These are phyloP conservation scores for Stomatorhinus walkeri DNA, from an alignment of 2,797 vertebrate genomes.

Conservation along the genomic window DNA sequence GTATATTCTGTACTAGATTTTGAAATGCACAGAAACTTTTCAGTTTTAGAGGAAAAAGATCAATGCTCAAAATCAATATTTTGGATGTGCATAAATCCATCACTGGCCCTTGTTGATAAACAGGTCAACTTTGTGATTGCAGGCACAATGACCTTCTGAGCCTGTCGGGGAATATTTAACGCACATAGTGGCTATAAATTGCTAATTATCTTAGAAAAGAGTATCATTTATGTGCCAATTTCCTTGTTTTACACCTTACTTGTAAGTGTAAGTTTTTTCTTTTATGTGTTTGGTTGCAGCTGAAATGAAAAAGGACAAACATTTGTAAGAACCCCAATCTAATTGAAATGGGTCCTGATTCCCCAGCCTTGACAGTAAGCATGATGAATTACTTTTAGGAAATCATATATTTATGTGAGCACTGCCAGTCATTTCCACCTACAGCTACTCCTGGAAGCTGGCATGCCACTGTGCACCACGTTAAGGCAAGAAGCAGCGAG, in stretches of 20 bases:
- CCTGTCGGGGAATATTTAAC: background rate
- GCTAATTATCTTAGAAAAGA: background rate
- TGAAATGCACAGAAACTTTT: background rate
- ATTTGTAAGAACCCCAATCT: background rate
- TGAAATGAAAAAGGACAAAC: background rate
- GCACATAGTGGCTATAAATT: background rate
- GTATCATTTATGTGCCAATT: background rate
- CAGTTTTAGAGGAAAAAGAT: background rate
- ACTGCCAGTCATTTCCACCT: slow-evolving; percentile 12
- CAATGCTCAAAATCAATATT: background rate
- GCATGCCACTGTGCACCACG: background rate
- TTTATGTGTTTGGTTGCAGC: background rate
- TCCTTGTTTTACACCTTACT: background rate
- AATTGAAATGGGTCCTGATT: background rate
- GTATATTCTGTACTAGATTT: background rate
- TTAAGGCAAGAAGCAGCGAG: background rate
- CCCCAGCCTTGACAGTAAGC: slow-evolving; percentile 7
- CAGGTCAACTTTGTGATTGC: background rate
- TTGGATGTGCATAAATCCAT: background rate
- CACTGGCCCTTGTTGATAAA: background rate
- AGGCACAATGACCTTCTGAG: background rate
- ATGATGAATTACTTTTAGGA: slow-evolving; percentile 20
- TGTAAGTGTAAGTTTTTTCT: background rate
- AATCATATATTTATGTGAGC: background rate
- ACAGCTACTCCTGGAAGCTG: background rate